phyloP scores from a whole-genome alignment of 2,797 vertebrate species.

The Euthynnus affinis region DNA sequence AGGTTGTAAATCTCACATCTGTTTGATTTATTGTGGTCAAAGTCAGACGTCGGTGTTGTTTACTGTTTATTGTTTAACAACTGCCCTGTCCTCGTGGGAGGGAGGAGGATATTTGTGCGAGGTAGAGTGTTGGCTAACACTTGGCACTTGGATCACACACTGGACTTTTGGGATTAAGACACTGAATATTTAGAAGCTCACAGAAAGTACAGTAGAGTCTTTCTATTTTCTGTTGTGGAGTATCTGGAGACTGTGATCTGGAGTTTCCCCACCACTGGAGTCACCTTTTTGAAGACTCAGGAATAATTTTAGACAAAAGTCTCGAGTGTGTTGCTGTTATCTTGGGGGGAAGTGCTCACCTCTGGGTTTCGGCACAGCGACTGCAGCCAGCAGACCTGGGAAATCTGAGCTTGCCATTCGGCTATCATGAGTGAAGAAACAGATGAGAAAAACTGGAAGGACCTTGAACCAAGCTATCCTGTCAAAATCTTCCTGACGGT shows the following conservation, averaged over 20 bases:
- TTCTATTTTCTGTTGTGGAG: background rate
- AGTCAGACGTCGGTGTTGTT: background rate
- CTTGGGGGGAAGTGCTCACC: conserved; percentile 12
- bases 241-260: conserved; percentile 3
- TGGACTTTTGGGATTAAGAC: background rate
- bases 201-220: background rate
- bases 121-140: conserved; percentile 41
- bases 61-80: conserved; percentile 85
- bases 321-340: background rate
- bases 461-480: conserved; percentile 87
- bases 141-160: conserved; percentile 25
- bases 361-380: conserved; percentile 31
- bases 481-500: conserved; percentile 90
- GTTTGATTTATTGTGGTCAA: background rate
- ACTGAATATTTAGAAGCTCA: background rate
- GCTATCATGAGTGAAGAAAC: conserved; percentile 61
- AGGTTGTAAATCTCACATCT: background rate
- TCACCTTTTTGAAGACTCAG: background rate
- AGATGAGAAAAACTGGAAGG: conserved; percentile 80
- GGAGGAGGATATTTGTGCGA: conserved; percentile 64
- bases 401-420: conserved; percentile 54
- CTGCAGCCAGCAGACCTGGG: conserved; percentile 37
- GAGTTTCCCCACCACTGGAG: too few species aligned
- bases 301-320: background rate
- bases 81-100: conserved; percentile 65